phyloP scores from a whole-genome alignment of 2,888 invertebrate genomes.

The Drosophila niveifrons region DNA sequence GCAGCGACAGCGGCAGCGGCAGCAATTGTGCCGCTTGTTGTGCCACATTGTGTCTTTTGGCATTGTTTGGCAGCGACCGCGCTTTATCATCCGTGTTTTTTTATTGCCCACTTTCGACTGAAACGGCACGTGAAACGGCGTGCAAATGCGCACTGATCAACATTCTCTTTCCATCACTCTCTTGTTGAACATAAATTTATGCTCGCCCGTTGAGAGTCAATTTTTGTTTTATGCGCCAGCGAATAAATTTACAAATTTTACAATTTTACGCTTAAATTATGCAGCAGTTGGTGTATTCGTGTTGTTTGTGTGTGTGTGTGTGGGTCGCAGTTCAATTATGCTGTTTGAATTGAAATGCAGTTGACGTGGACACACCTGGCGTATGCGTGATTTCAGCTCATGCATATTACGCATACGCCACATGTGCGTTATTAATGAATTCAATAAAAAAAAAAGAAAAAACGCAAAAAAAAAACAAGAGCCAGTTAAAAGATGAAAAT shows the following conservation, averaged over 20 bases:
- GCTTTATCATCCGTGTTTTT: constrained; percentile 55
- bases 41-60: constrained; percentile 6
- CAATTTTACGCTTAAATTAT: constrained; percentile 32
- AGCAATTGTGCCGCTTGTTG: constrained; percentile 24
- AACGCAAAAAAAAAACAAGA: not conserved
- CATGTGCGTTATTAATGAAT: constrained; percentile 4
- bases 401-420: constrained; percentile 55
- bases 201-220: constrained; percentile 44
- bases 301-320: not conserved
- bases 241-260: constrained; percentile 21
- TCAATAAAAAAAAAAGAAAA: not conserved
- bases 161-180: constrained; percentile 25
- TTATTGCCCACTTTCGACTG: constrained; percentile 48
- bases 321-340: constrained; percentile 33
- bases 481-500: constrained; percentile 8
- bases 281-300: constrained; percentile 16
- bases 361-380: constrained; percentile 47
- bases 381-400: constrained; percentile 57
- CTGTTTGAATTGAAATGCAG: constrained; percentile 29
- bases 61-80: constrained; percentile 13
- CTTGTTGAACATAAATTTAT: constrained; percentile 46
- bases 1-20: not conserved
- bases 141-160: constrained; percentile 60
- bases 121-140: constrained; percentile 38
- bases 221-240: constrained; percentile 33